Percentiles rank a stretch among this genome's conserved stretches.
phyloP scores from a whole-genome alignment of 2,113 vertebrate genomes.

The Nannobrachium achirus region DNA sequence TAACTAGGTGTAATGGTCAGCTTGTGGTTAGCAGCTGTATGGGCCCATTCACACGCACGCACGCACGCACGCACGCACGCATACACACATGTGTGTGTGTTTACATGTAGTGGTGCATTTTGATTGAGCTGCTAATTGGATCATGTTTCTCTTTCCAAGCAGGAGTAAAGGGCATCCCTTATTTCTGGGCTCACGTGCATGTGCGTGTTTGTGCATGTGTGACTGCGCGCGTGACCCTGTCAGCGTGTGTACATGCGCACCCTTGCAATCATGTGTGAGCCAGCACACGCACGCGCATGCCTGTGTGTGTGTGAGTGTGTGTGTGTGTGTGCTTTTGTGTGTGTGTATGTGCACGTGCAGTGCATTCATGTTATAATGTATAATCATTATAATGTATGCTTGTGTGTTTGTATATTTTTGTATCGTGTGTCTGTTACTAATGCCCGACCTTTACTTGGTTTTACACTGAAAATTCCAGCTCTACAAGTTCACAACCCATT shows the following conservation, averaged over 20 bases:
- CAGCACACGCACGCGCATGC: background rate
- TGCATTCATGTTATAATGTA: background rate
- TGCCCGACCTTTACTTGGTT: background rate
- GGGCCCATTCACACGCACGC: slow-evolving; percentile 79
- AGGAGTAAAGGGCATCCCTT: slow-evolving; percentile 74
- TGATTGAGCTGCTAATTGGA: slow-evolving; percentile 76
- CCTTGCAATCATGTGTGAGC: too few relatives aligned
- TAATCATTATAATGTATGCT: too few relatives aligned
- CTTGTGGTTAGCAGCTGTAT: slow-evolving; percentile 84
- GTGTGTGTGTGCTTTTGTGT: slow-evolving; percentile 22
- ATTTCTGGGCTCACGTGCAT: slow-evolving; percentile 43
- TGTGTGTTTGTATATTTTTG: background rate
- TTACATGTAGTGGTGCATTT: slow-evolving; percentile 68
- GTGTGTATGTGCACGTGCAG: background rate
- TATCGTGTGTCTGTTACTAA: background rate
- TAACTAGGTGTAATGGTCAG: slow-evolving; percentile 87
- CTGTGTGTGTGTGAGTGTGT: slow-evolving; percentile 20
- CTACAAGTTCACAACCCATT: background rate
- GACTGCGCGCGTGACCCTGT: background rate
- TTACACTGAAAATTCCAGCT: too few relatives aligned
- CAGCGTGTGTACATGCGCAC: background rate
- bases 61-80: slow-evolving; percentile 36
- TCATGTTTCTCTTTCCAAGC: slow-evolving; percentile 78
- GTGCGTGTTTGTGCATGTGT: slow-evolving; percentile 36
- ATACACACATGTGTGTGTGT: slow-evolving; percentile 37